These are phyloP conservation scores for Scrobipalpa costella DNA, from an alignment of 2,888 invertebrate species.

Conservation along the genomic window DNA sequence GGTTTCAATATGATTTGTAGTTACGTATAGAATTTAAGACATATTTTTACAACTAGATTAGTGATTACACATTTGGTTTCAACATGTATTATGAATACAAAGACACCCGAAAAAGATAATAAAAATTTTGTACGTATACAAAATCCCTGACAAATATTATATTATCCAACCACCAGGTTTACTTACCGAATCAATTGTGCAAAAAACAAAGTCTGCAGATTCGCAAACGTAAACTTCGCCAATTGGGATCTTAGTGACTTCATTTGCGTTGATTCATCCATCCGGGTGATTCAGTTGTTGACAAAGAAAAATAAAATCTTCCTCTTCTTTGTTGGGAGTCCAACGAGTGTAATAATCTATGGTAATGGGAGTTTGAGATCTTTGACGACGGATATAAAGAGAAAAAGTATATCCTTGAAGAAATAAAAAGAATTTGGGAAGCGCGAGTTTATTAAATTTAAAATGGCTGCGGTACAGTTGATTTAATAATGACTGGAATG, in stretches of 20 bases:
- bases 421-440: not conserved
- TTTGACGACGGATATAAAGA: slow-evolving; percentile 4
- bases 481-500: not conserved
- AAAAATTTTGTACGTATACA: too few relatives aligned
- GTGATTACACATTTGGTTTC: too few relatives aligned
- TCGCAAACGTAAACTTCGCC: not conserved
- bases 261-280: slow-evolving; percentile 37
- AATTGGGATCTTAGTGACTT: slow-evolving; percentile 5
- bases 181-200: slow-evolving; percentile 24
- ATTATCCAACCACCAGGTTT: too few relatives aligned
- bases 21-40: too few relatives aligned
- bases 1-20: too few relatives aligned
- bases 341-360: slow-evolving; percentile 15
- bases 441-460: not conserved
- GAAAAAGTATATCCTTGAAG: slow-evolving; percentile 1
- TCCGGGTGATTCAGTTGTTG: slow-evolving; percentile 26
- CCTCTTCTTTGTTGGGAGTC: slow-evolving; percentile 10
- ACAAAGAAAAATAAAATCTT: slow-evolving; percentile 24
- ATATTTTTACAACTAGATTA: too few relatives aligned
- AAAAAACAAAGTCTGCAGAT: slow-evolving; percentile 28
- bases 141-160: too few relatives aligned
- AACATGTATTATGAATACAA: too few relatives aligned
- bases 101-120: too few relatives aligned
- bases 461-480: not conserved
- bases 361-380: slow-evolving; percentile 12